Evolutionary conservation across 2,797 vertebrate genomes (phyloP), one percentile per base, ranked within the genome.

Genomic region (Onychomys arenicola): DNA sequence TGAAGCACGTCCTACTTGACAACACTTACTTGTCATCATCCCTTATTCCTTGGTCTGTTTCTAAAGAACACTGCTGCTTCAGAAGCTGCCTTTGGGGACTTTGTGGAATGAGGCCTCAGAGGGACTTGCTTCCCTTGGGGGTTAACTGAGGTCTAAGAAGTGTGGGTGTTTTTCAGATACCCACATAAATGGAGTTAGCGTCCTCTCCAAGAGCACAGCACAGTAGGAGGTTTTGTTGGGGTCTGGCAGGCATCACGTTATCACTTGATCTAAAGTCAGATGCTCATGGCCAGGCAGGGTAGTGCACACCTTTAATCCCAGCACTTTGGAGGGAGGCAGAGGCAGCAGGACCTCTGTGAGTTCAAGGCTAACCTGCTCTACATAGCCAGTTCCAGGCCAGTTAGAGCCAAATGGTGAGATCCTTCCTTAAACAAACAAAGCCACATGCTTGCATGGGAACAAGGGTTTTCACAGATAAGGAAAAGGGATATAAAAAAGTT

Each of bases 231-330:
- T 73, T 73, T 93, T 91, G 52, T 95, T 96, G 78, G 43, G 89
- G 95, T 96, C 93, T 96, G 86, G 55, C 96, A 65, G 89, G 76
- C 69, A 96, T 96, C 85, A 83, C 94, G 86, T 65, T 95, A 92
- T 92, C 69, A 32, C 80, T 96, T 98, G 92, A 97, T 97, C 97
- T 97, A 97, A 92, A 59, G 32, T 98, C 96, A 97, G 89, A 69
- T 97, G 93, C 10, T 67, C 6, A 25, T 29, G 49, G 34, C 63
- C 19, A n/a, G 32, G 21, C 13, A 11, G 7, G 23, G 65, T 69
- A 32, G 8, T 65, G 9, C 65, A 52, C 23, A 37, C 7, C 17
- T 86, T 86, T n/a, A 69, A 69, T 86, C 23, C 4, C 2, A 49
- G 19, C 11, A 49, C 32, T 67, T 8, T 11, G 63, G 55, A 57